Conservation (phyloP, 1,140 invertebrate genomes). For the Brachionus rotundiformis region DNA sequence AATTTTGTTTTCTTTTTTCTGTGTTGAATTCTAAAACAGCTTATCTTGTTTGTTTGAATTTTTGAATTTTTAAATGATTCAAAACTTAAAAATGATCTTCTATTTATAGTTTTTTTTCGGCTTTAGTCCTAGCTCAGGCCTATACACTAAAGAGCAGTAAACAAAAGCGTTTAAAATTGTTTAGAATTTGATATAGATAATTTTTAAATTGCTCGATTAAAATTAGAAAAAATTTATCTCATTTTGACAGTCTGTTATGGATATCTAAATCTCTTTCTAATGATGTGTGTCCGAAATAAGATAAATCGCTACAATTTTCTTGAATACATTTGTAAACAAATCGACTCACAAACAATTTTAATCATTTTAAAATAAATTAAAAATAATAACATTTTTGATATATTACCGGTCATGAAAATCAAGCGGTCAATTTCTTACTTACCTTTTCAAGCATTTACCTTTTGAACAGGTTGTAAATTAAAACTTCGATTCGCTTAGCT, state of each 20-base stretch:
- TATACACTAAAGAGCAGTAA: conserved; percentile 14
- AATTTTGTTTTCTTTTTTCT: not conserved
- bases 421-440: not conserved
- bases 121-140: not conserved
- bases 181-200: conserved; percentile 43
- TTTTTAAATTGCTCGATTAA: conserved; percentile 43
- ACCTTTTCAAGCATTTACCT: not conserved
- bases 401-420: conserved; percentile 6
- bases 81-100: not conserved
- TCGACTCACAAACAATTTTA: not conserved
- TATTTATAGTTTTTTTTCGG: conserved; percentile 31
- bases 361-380: conserved; percentile 40
- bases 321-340: conserved; percentile 23
- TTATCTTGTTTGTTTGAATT: conserved; percentile 11
- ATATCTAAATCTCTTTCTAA: not conserved
- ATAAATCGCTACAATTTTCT: conserved; percentile 31
- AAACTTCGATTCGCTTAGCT: not conserved
- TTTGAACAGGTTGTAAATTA: not conserved
- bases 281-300: conserved; percentile 36
- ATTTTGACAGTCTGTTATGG: not conserved
- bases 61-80: not conserved
- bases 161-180: conserved; percentile 16
- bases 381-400: conserved; percentile 12
- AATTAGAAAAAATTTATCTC: conserved; percentile 12
- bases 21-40: not conserved